Percentiles rank a stretch among this genome's conserved stretches.
Conservation (phyloP, 1,140 invertebrate genomes). For the Pseudomyrmex concolor region DNA sequence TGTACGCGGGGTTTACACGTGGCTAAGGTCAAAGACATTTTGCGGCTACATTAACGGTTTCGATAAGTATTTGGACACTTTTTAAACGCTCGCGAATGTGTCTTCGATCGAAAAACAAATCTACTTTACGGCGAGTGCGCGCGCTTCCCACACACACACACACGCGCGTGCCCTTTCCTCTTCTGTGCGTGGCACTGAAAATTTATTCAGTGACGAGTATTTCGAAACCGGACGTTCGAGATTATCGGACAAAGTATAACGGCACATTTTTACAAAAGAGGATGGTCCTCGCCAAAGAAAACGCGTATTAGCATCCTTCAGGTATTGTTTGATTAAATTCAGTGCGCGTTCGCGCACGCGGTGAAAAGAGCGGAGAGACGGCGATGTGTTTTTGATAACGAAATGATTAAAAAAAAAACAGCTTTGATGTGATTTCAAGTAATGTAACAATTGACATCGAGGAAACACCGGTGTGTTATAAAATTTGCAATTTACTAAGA, state of each 20-base stretch:
- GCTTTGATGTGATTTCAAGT: no score
- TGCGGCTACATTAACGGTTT: background rate
- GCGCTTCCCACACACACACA: background rate
- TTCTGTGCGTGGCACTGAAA: background rate
- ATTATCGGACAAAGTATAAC: constrained; percentile 54
- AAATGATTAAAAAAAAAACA: no score
- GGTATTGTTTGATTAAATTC: background rate
- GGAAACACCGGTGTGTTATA: no score
- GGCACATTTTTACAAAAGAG: constrained; percentile 25
- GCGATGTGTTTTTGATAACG: background rate
- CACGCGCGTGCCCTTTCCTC: background rate
- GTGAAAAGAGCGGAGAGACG: background rate
- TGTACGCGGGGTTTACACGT: background rate
- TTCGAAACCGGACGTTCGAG: background rate
- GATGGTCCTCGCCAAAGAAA: background rate
- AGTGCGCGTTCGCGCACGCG: background rate
- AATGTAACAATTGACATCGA: no score
- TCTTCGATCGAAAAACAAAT: constrained; percentile 2
- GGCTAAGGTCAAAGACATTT: background rate
- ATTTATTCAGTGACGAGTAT: background rate
- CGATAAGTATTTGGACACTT: background rate
- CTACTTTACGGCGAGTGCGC: no score
- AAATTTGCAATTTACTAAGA: no score
- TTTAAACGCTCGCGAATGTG: no score
- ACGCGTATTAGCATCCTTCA: constrained; percentile 43